Conservation (phyloP, 1,140 invertebrate genomes). For the Orius laevigatus region DNA sequence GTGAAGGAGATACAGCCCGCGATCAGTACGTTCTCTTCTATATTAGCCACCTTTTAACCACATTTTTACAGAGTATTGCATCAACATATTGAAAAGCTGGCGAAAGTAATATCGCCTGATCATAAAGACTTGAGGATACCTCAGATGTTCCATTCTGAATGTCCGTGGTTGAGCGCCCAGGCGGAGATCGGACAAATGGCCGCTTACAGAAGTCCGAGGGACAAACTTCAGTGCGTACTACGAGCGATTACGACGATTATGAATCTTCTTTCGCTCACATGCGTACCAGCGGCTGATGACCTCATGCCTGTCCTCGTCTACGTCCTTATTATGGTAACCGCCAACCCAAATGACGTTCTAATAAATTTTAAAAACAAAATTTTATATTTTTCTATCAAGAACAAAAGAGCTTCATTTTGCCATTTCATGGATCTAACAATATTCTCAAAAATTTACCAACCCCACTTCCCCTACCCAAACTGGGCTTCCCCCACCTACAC, state of each 20-base stretch:
- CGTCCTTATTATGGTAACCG: slow-evolving; percentile 78
- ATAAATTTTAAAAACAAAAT: neutral
- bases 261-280: slow-evolving; percentile 75
- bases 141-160: slow-evolving; percentile 65
- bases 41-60: neutral
- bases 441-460: no score
- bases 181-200: slow-evolving; percentile 80
- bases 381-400: neutral
- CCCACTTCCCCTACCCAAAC: no score
- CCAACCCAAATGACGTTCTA: no score
- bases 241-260: slow-evolving; percentile 85
- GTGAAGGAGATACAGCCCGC: slow-evolving; percentile 81
- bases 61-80: slow-evolving; percentile 46
- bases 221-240: slow-evolving; percentile 80
- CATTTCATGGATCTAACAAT: no score
- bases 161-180: slow-evolving; percentile 95
- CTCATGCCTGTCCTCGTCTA: slow-evolving; percentile 92
- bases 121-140: slow-evolving; percentile 72
- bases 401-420: neutral
- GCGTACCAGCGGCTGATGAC: slow-evolving; percentile 90
- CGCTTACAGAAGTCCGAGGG: slow-evolving; percentile 84
- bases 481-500: no score
- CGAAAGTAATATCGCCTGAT: slow-evolving; percentile 58
- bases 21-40: slow-evolving; percentile 52
- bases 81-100: slow-evolving; percentile 76